Percentiles rank a stretch among this genome's conserved stretches.
Conservation (phyloP, 2,797 vertebrate species). For the Morelia viridis region DNA sequence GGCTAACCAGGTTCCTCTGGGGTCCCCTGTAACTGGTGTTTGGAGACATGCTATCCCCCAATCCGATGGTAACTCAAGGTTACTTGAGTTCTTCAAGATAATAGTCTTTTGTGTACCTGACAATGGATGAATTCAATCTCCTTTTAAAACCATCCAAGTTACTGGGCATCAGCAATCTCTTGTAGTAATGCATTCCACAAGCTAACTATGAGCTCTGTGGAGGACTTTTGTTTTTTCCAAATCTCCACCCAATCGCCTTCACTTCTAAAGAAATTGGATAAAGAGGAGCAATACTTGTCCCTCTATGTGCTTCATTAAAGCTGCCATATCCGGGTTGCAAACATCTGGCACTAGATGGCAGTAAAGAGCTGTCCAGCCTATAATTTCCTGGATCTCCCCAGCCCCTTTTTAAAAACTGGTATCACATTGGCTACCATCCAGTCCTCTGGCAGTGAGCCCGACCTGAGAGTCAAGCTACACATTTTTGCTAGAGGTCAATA, state of each 20-base stretch:
- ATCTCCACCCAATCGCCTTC: not conserved
- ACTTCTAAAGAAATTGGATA: not conserved
- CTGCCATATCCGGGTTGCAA: not conserved
- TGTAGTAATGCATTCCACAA: not conserved
- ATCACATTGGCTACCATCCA: not conserved
- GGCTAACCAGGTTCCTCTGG: not conserved
- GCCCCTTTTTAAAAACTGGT: not conserved
- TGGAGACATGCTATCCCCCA: not conserved
- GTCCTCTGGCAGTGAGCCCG: not conserved
- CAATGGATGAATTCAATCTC: not conserved
- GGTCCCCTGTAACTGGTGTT: not conserved
- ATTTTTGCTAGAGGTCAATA: conserved; percentile 3
- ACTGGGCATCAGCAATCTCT: not conserved
- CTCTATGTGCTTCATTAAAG: not conserved
- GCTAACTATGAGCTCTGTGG: not conserved
- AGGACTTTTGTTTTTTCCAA: not conserved
- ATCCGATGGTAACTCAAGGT: not conserved
- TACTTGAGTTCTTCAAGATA: not conserved
- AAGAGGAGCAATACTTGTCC: not conserved
- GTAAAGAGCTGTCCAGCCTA: not conserved
- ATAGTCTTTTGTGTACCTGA: not conserved
- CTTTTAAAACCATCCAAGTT: not conserved
- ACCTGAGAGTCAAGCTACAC: not conserved
- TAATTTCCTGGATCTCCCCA: not conserved
- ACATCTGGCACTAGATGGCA: not conserved